Base-by-base conservation (phyloP, 1,140 invertebrate genomes). In the Dendroctonus valens region DNA sequence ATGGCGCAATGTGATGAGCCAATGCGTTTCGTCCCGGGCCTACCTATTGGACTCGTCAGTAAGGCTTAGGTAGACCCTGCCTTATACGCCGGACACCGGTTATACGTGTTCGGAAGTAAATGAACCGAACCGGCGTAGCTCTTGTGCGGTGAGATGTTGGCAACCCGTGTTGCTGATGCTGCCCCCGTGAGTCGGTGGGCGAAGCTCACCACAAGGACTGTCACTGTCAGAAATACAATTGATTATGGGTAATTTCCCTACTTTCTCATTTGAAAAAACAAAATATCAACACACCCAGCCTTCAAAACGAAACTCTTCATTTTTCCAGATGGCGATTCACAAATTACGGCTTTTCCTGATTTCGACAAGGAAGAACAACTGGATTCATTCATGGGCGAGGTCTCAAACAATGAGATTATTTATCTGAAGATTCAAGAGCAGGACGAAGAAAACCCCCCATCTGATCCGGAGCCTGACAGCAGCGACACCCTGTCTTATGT, bases 191-290 rank as follows among this genome's bases (percentile, higher is more conserved):
- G n/a, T n/a, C n/a, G n/a, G n/a, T n/a, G n/a, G n/a, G n/a, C n/a
- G n/a, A n/a, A n/a, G n/a, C n/a, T n/a, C n/a, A n/a, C n/a, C n/a
- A n/a, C n/a, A n/a, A n/a, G 26, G 26, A 26, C 26, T 26, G 26
- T 26, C 26, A 26, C 26, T 26, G 26, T 26, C 26, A 26, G 26
- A 26, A 26, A 2, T 3, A 3, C n/a, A 40, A n/a, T 9, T n/a
- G 37, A 71, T 71, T 62, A 72, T 72, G 70, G 70, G 70, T 72
- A 72, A 72, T 72, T 72, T 70, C 70, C 70, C 70, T 42, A 60
- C 64, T 55, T 71, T 67, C 48, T 46, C 48, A 63, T 49, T 57
- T 69, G 41, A 41, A 69, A 63, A 64, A 51, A 61, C 49, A n/a
- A 68, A 68, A 64, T 41, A 14, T 51, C 9, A 53, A 42, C 39